These are phyloP conservation scores for Sesia bembeciformis DNA, from an alignment of 2,888 invertebrate genomes.

Conservation along the genomic window DNA sequence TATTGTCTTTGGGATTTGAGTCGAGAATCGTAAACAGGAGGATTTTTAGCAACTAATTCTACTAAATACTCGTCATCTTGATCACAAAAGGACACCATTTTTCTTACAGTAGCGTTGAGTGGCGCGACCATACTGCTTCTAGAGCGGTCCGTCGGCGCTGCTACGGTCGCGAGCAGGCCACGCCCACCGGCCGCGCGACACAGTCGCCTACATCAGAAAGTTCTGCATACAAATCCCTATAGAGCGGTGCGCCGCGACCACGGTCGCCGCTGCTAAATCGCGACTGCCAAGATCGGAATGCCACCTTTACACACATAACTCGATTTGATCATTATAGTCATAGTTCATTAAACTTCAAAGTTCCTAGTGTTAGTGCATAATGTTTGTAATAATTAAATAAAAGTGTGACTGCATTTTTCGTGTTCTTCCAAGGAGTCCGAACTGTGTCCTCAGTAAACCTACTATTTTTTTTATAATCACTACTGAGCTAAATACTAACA, in stretches of 20 bases:
- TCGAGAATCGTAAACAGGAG: background rate
- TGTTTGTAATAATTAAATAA: too few relatives aligned
- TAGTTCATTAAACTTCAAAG: too few relatives aligned
- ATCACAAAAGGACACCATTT: too few relatives aligned
- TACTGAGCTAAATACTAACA: too few relatives aligned
- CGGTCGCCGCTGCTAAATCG: background rate
- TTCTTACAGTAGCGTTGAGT: too few relatives aligned
- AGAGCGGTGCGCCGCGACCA: background rate
- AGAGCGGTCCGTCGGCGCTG: background rate
- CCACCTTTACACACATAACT: background rate
- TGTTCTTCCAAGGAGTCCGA: too few relatives aligned
- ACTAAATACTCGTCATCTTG: background rate
- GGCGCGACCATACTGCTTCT: background rate
- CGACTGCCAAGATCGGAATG: background rate
- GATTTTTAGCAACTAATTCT: background rate
- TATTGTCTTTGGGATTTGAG: background rate
- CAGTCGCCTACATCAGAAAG: background rate
- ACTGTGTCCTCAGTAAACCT: too few relatives aligned
- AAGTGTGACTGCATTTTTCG: too few relatives aligned
- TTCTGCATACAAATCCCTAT: background rate
- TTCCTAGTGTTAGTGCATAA: too few relatives aligned
- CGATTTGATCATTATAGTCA: too few relatives aligned
- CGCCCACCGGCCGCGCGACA: background rate
- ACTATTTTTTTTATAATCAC: too few relatives aligned
- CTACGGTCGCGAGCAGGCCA: background rate